Conservation (phyloP, 2,888 invertebrate species). For the Melanophora roralis region DNA sequence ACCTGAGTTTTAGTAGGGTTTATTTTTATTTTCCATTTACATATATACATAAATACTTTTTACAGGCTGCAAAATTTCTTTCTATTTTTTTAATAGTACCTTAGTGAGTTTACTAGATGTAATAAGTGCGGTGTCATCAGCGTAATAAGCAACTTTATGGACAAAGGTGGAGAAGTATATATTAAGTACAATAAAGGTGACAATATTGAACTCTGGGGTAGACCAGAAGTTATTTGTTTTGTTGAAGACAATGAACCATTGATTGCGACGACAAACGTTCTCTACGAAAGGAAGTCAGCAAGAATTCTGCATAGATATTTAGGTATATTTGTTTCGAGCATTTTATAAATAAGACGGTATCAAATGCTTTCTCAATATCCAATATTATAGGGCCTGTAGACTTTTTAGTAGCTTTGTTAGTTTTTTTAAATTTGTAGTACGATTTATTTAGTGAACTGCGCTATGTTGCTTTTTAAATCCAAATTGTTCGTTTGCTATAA, state of each 20-base stretch:
- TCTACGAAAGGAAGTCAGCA: not conserved
- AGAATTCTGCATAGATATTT: slow-evolving; percentile 27
- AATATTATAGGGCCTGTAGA: slow-evolving; percentile 27
- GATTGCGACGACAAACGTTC: not conserved
- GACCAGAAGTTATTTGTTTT: not conserved
- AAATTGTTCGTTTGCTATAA: slow-evolving; percentile 28
- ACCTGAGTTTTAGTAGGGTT: not conserved
- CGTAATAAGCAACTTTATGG: not conserved
- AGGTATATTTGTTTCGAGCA: not conserved
- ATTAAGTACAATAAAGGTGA: not conserved
- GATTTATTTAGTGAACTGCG: no score
- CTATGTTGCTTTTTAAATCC: slow-evolving; percentile 13
- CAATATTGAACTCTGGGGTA: slow-evolving; percentile 3
- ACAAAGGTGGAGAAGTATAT: not conserved
- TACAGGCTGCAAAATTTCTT: not conserved
- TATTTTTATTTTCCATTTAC: slow-evolving; percentile 30
- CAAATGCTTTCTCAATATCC: slow-evolving; percentile 43
- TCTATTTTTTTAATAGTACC: slow-evolving; percentile 2
- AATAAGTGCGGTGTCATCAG: not conserved
- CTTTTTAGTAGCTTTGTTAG: not conserved
- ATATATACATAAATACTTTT: slow-evolving; percentile 22
- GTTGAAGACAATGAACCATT: not conserved
- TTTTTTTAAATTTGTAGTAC: slow-evolving; percentile 4
- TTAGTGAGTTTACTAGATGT: not conserved
- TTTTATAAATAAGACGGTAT: slow-evolving; percentile 40